Evolutionary conservation across 1,140 invertebrate genomes (phyloP), one percentile per base, ranked within the genome.

Genomic region (Plodia interpunctella): DNA sequence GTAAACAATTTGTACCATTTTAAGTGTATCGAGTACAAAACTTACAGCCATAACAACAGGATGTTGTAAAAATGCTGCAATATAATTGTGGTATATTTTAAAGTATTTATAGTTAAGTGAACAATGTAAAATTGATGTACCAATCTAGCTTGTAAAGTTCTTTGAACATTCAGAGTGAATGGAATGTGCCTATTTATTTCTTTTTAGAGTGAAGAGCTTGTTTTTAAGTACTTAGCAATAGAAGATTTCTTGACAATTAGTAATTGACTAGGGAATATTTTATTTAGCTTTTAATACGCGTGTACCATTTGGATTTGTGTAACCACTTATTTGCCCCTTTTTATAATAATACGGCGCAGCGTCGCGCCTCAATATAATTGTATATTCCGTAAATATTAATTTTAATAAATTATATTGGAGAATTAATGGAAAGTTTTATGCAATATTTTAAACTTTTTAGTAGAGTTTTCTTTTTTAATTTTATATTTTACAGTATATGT

Each of bases 101-200:
- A 57, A 65, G 62, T 69, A 70, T 66, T 70, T 69, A 60, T 72
- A 70, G 49, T 61, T 73, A 75, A 73, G 69, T 55, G 56, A 70
- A 74, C 62, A 68, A 66, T 74, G 68, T 70, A 66, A 73, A 72
- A 69, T 72, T 75, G 74, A 74, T 72, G 54, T 76, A 70, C 64
- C 69, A 69, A 76, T 71, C 68, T 82, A 78, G 72, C 60, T 63
- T 66, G 55, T 76, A 76, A 78, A 80, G 77, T 76, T 73, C 70
- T 73, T 78, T 75, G 58, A 60, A 76, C 80, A 78, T 83, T 85
- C 79, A 63, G 57, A 64, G 60, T 73, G 82, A 87, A 83, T 85
- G 81, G 78, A 62, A 78, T 79, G 82, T 85, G 83, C 83, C 80
- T 87, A 87, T 87, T 87, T 87, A 83, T 87, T 87, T 82, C 75